These are phyloP conservation scores for Synergus japonicus DNA, from an alignment of 2,888 invertebrate genomes.

Conservation along the genomic window DNA sequence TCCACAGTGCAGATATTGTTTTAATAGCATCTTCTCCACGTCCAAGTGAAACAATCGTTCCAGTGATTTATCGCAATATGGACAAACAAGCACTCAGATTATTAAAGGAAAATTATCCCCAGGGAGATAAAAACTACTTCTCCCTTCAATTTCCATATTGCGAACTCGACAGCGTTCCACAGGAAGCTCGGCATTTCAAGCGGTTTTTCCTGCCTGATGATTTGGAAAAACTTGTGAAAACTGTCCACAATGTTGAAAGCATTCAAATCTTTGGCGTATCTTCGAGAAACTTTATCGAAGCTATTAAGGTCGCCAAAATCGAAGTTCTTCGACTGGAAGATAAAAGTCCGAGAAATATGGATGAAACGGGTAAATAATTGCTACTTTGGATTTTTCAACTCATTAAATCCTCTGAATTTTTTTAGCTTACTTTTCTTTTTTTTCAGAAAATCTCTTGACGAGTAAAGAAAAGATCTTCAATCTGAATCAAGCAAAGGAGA, in stretches of 20 bases:
- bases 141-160: conserved; percentile 72
- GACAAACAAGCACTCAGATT: conserved; percentile 67
- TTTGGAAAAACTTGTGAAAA: conserved; percentile 68
- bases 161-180: conserved; percentile 67
- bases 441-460: conserved; percentile 61
- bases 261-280: conserved; percentile 61
- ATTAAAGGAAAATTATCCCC: conserved; percentile 66
- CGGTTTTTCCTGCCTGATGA: conserved; percentile 69
- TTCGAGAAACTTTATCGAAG: conserved; percentile 64
- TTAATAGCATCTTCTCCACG: conserved; percentile 71
- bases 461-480: conserved; percentile 45
- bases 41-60: conserved; percentile 53
- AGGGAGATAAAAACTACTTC: conserved; percentile 67
- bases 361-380: conserved; percentile 60
- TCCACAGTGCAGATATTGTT: conserved; percentile 68
- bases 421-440: not conserved
- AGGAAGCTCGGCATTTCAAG: conserved; percentile 69
- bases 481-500: conserved; percentile 45
- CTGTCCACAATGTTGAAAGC: conserved; percentile 65
- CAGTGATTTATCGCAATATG: conserved; percentile 67
- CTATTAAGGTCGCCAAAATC: conserved; percentile 63
- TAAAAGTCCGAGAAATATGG: conserved; percentile 45
- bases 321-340: conserved; percentile 56
- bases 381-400: not conserved
- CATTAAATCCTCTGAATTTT: not conserved